Conservation (phyloP, 2,797 vertebrate genomes). For the Acrocephalus scirpaceus region DNA sequence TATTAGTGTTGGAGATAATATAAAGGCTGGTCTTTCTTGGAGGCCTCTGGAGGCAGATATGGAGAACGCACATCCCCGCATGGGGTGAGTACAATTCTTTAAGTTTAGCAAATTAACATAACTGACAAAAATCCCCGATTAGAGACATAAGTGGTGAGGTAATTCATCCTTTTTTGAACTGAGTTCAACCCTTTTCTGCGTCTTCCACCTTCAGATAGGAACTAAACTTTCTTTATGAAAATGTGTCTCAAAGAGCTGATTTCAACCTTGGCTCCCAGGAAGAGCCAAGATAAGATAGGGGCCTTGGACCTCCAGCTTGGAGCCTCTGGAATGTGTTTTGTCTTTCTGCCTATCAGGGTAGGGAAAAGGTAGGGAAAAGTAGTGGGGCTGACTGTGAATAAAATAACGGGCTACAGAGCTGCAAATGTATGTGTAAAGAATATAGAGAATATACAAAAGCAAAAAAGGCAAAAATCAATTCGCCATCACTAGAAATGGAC, state of each 20-base stretch:
- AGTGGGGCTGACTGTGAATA: not conserved
- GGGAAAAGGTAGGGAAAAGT: not conserved
- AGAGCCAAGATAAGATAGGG: not conserved
- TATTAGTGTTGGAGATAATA: not conserved
- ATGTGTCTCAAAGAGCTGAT: not conserved
- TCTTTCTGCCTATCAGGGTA: not conserved
- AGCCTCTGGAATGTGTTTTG: not conserved
- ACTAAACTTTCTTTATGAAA: not conserved
- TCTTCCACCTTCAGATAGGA: not conserved
- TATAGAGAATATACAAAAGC: not conserved
- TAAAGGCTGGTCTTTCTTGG: not conserved
- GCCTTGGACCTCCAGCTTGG: not conserved
- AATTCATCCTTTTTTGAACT: not conserved
- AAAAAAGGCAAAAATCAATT: not conserved
- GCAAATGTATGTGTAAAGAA: not conserved
- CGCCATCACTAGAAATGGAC: not conserved
- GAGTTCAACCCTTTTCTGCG: not conserved
- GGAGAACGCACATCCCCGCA: not conserved
- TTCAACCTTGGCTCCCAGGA: not conserved
- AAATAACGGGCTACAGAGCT: not conserved
- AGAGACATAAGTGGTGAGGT: not conserved
- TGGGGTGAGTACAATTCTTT: fast-evolving
- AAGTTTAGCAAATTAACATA: not conserved
- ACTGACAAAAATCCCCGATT: not conserved
- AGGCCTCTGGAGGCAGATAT: not conserved